phyloP scores from a whole-genome alignment of 2,888 invertebrate species.

The Ephialtes manifestator region DNA sequence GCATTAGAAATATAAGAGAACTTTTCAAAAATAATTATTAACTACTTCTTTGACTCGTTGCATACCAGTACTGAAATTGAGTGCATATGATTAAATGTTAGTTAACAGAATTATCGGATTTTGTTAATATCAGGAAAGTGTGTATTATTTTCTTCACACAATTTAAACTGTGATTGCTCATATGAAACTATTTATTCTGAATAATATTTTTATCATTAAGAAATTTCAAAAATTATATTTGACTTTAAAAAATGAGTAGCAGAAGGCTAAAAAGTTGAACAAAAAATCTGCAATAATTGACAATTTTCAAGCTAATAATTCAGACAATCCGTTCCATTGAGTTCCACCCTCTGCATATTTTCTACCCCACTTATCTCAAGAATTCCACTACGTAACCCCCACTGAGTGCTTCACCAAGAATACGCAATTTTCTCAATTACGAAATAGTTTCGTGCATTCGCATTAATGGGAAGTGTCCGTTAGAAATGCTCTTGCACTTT shows the following conservation, averaged over 20 bases:
- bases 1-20: background rate
- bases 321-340: background rate
- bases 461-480: background rate
- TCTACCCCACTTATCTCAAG: background rate
- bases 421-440: conserved; percentile 20
- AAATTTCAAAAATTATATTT: background rate
- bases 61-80: too few species aligned
- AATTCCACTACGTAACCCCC: background rate
- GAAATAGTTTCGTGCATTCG: conserved; percentile 19
- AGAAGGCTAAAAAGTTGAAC: background rate
- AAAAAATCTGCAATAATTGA: background rate
- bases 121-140: too few species aligned
- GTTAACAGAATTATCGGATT: too few species aligned
- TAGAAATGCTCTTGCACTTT: background rate
- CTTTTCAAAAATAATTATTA: background rate
- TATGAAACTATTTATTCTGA: background rate
- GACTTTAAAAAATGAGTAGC: background rate
- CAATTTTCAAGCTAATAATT: background rate
- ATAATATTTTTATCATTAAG: background rate
- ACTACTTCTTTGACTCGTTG: background rate
- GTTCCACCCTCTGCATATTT: background rate
- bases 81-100: too few species aligned
- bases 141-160: too few species aligned
- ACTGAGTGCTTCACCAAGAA: background rate
- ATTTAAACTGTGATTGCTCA: too few species aligned